Conservation (phyloP, 2,888 invertebrate genomes). For the Drosophila gaucha region DNA sequence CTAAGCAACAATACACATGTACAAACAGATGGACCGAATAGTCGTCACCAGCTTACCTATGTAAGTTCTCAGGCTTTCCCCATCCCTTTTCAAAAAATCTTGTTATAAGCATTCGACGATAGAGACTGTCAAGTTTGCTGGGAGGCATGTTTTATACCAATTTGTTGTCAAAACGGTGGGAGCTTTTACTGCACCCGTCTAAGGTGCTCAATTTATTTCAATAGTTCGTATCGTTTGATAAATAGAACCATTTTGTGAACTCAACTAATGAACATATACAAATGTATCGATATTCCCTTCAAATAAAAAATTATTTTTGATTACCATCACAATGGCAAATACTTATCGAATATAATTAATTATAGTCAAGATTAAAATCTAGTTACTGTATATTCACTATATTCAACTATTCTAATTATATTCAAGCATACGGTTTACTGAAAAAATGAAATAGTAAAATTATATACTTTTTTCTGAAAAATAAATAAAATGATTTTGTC, state of each 20-base stretch:
- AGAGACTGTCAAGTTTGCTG: constrained; percentile 91
- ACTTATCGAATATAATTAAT: neutral
- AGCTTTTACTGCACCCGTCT: constrained; percentile 23
- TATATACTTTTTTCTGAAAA: too few species aligned
- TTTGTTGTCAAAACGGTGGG: constrained; percentile 25
- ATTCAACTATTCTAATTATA: too few species aligned
- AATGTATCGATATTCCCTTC: constrained; percentile 22
- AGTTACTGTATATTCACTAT: too few species aligned
- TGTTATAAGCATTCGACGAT: constrained; percentile 93
- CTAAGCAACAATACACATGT: constrained; percentile 5
- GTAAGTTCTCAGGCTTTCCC: constrained; percentile 96
- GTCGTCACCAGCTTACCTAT: constrained; percentile 87
- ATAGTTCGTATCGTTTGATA: constrained; percentile 18
- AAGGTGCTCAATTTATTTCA: constrained; percentile 18
- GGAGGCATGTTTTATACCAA: constrained; percentile 85
- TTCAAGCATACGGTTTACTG: too few species aligned
- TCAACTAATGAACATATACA: constrained; percentile 7
- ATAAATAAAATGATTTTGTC: neutral
- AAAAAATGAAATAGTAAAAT: too few species aligned
- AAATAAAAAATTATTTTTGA: neutral
- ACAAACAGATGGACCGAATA: neutral
- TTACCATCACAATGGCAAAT: neutral
- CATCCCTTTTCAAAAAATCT: constrained; percentile 98
- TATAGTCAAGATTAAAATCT: neutral
- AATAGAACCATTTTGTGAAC: constrained; percentile 17